phyloP scores from a whole-genome alignment of 2,113 vertebrate genomes.

The Lampris incognitus region DNA sequence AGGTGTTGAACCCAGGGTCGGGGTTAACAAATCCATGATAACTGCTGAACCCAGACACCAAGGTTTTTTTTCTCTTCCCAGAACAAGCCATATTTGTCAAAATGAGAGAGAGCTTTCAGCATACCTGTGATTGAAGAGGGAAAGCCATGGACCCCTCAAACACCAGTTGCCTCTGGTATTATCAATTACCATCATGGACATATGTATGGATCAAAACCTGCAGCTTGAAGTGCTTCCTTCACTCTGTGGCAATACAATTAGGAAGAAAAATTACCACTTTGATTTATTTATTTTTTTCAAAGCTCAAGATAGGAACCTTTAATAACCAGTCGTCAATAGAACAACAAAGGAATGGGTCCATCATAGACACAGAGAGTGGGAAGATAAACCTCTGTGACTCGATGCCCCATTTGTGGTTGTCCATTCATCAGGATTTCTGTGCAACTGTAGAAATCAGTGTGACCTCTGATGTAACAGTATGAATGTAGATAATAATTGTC shows the following conservation, averaged over 20 bases:
- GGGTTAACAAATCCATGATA: too few relatives aligned
- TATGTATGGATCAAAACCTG: too few relatives aligned
- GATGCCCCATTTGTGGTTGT: conserved; percentile 49
- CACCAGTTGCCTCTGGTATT: too few relatives aligned
- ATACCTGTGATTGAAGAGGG: conserved; percentile 36
- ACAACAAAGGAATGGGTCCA: conserved; percentile 38
- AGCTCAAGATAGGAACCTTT: conserved; percentile 46
- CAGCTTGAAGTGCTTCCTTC: conserved; percentile 21
- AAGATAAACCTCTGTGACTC: conserved; percentile 56
- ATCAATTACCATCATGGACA: too few relatives aligned
- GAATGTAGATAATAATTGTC: conserved; percentile 73
- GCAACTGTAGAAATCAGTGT: conserved; percentile 63
- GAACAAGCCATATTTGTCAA: too few relatives aligned
- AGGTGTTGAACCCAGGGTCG: too few relatives aligned
- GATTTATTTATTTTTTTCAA: conserved; percentile 32
- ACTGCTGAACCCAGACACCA: too few relatives aligned
- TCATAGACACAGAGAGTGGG: conserved; percentile 25
- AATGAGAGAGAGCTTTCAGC: too few relatives aligned
- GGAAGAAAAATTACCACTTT: conserved; percentile 31
- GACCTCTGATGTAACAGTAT: conserved; percentile 72
- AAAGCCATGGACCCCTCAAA: neutral
- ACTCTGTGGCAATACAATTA: conserved; percentile 48
- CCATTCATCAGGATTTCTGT: conserved; percentile 34
- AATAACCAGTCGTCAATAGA: conserved; percentile 48
- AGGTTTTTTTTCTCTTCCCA: too few relatives aligned